phyloP scores from a whole-genome alignment of 2,888 invertebrate genomes.

The Hydrotaea diabolus region DNA sequence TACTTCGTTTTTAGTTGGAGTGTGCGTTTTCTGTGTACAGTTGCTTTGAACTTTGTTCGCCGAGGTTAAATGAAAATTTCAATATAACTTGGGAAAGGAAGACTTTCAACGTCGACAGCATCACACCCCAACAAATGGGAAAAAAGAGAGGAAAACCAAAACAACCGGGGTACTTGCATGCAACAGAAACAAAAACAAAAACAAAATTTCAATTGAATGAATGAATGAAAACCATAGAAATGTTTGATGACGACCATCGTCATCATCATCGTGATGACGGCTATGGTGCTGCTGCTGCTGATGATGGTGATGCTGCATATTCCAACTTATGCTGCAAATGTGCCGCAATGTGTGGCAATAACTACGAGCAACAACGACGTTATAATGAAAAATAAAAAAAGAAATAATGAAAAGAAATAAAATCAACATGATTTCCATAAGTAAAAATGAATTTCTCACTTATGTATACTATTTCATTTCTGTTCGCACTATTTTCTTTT shows the following conservation, averaged over 20 bases:
- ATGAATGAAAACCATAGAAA: constrained; percentile 63
- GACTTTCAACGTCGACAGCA: constrained; percentile 45
- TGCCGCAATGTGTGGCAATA: constrained; percentile 51
- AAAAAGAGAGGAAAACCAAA: background rate
- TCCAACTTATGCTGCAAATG: background rate
- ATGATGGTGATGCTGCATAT: constrained; percentile 52
- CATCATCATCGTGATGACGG: constrained; percentile 17
- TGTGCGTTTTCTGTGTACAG: constrained; percentile 12
- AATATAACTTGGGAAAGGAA: constrained; percentile 59
- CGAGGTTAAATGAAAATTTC: constrained; percentile 64
- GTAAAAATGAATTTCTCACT: constrained; percentile 7
- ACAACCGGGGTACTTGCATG: background rate
- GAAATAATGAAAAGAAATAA: constrained; percentile 7
- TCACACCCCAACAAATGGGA: background rate
- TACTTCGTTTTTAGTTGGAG: constrained; percentile 2
- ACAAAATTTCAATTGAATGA: constrained; percentile 57
- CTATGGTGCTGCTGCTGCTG: constrained; percentile 11
- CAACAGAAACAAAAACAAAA: constrained; percentile 16
- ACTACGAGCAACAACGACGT: constrained; percentile 25
- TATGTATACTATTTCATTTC: background rate
- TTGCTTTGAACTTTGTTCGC: constrained; percentile 58
- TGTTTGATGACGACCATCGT: constrained; percentile 51
- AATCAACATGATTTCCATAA: constrained; percentile 28
- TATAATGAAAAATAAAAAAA: background rate
- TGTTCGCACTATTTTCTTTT: constrained; percentile 4